Evolutionary conservation across 2,797 vertebrate genomes (phyloP), one percentile per base, ranked within the genome.

Genomic region (Danio kyathit): DNA sequence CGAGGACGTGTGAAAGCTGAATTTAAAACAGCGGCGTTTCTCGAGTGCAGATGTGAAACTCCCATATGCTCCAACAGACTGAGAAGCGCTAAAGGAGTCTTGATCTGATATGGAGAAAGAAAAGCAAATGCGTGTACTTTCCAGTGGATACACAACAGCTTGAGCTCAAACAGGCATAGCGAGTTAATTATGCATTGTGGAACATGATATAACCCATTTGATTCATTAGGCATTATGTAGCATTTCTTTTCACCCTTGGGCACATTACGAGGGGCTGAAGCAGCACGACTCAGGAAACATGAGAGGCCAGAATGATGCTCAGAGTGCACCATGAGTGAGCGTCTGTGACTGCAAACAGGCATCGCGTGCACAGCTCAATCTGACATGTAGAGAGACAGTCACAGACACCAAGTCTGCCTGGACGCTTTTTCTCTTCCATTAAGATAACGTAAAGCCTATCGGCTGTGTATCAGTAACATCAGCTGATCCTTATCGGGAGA

Each of bases 101-200:
- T 67, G 64, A 74, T 79, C 44, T 54, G 67, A 76, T 69, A 51
- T 54, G 72, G 71, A 82, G 67, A 46, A 79, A 72, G 61, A 82
- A 83, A 79, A 79, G 71, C 71, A 79, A 81, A 77, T 46, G 60
- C 49, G 60, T 59, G 54, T 48, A 21, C 67, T 64, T 72, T 79
- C 65, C 70, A 67, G 74, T 65, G 56, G 57, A 17, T 59, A 64
- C 57, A 79, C 81, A 81, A 66, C 79, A 64, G 71, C 79, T 83
- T 80, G 82, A 80, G 71, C 85, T 74, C 82, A 85, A 85, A 85
- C 81, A 84, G 61, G 65, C 74, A 85, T 67, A 82, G 76, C 67
- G n/a, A 80, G 83, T 87, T 87, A 87, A 87, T 87, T 87, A 87
- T 87, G 86, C 86, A 87, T 87, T 66, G 82, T 63, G 86, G 79